Percentiles rank a stretch among this genome's conserved stretches.
Conservation (phyloP, 1,140 invertebrate species). For the Orchestia grillus region DNA sequence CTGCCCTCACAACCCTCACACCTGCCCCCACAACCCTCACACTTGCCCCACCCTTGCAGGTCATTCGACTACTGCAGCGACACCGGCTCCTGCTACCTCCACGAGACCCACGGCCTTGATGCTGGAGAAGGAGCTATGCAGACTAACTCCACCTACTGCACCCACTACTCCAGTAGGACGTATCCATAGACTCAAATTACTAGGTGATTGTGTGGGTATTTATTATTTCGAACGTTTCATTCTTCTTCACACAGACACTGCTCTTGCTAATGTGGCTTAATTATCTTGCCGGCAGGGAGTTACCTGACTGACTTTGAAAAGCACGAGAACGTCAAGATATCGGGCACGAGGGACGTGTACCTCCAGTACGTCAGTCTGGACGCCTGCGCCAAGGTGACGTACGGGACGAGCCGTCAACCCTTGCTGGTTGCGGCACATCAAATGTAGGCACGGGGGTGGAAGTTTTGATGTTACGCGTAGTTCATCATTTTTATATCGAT, state of each 20-base stretch:
- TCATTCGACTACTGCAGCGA: constrained; percentile 48
- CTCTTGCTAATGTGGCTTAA: too few species aligned
- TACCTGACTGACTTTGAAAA: constrained; percentile 16
- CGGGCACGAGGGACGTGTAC: constrained; percentile 8
- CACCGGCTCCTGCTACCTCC: background rate
- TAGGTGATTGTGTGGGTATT: too few species aligned
- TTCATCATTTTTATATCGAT: too few species aligned
- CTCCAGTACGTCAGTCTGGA: background rate
- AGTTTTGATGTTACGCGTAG: too few species aligned
- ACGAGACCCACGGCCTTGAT: background rate
- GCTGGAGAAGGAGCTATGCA: background rate
- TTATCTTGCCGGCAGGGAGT: background rate
- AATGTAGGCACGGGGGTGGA: too few species aligned
- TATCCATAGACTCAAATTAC: too few species aligned
- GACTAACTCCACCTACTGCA: constrained; percentile 13
- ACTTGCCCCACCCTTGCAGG: constrained; percentile 1
- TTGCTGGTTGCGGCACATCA: too few species aligned
- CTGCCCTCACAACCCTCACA: too few species aligned
- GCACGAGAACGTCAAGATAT: constrained; percentile 7
- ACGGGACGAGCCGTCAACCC: too few species aligned
- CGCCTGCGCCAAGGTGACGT: background rate
- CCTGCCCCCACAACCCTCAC: too few species aligned
- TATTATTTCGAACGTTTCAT: too few species aligned
- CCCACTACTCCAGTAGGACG: constrained; percentile 1
- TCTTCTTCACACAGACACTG: too few species aligned